Evolutionary conservation across 1,140 invertebrate species (phyloP), one percentile per base, ranked within the genome.

Genomic region (Tetragnatha versicolor): DNA sequence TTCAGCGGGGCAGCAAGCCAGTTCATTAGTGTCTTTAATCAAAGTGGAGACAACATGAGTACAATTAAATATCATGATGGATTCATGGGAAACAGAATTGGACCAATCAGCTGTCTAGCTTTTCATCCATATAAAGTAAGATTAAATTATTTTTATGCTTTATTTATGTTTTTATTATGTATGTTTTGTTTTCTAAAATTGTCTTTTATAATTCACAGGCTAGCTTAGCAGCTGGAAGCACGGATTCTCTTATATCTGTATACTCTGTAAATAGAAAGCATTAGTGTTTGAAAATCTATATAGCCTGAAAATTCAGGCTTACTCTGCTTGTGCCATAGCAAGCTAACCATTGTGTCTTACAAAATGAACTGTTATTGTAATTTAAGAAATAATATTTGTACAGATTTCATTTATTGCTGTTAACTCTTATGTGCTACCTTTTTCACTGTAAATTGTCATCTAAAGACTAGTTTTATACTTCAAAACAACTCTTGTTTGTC

Each of bases 51-150:
- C 4, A 85, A 87, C 31, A 82, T 88, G 2, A 88, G 93, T 79
- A 90, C 90, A 1, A 92, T 96, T 82, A 93, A 93, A 84, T 92
- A 92, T 83, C 93, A 96, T 83, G 94, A 97, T 84, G 94, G 94
- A 53, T 96, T 97, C 85, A 95, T 96, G 89, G 92, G 92, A 37
- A 90, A 94, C 80, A 89, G 93, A 81, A 93, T 94, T 77, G 93
- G 92, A 20, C 91, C 93, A 33, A 92, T 96, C 66, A 92, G 90
- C 80, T 95, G 93, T 85, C 85, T 97, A 80, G 91, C 91, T 68
- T 97, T 96, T 87, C 95, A 97, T 87, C 92, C 94, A 22, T 89
- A 93, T 83, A 91, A 90, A 81, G 89, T 92, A 75, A 88, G 90
- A 60, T n/a, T n/a, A 25, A 61, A 70, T 61, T 25, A 33, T 55